Conservation (phyloP, 2,888 invertebrate genomes). For the Philopedon plagiatum region DNA sequence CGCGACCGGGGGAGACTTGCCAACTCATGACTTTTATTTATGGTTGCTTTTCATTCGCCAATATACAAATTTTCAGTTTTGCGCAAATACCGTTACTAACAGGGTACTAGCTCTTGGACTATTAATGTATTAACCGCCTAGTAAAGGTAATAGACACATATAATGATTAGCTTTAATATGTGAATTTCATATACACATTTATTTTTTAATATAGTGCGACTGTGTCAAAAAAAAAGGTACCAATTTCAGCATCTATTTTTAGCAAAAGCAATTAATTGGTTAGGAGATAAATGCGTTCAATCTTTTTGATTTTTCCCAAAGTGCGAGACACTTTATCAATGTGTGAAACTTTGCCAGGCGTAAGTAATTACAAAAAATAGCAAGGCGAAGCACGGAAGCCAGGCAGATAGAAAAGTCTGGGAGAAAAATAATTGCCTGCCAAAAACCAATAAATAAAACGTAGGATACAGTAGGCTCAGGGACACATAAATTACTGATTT, state of each 20-base stretch:
- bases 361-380: conserved; percentile 3
- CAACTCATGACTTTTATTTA: no score
- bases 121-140: no score
- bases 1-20: no score
- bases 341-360: background rate
- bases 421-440: background rate
- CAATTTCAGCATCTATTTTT: background rate
- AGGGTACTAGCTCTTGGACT: no score
- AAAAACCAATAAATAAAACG: background rate
- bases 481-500: background rate
- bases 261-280: background rate
- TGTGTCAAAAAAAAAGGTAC: background rate
- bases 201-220: no score
- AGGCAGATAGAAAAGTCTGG: background rate
- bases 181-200: no score
- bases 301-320: background rate
- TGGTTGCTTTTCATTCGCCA: no score
- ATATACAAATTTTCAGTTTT: no score
- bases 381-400: background rate
- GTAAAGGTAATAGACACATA: no score
- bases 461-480: background rate
- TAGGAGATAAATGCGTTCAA: background rate
- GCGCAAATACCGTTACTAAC: no score
- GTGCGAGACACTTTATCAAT: background rate
- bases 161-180: no score